Percentiles rank a stretch among this genome's conserved stretches.
Evolutionary conservation across 2,113 vertebrate genomes (phyloP).

Genomic region (Cinclus cinclus): DNA sequence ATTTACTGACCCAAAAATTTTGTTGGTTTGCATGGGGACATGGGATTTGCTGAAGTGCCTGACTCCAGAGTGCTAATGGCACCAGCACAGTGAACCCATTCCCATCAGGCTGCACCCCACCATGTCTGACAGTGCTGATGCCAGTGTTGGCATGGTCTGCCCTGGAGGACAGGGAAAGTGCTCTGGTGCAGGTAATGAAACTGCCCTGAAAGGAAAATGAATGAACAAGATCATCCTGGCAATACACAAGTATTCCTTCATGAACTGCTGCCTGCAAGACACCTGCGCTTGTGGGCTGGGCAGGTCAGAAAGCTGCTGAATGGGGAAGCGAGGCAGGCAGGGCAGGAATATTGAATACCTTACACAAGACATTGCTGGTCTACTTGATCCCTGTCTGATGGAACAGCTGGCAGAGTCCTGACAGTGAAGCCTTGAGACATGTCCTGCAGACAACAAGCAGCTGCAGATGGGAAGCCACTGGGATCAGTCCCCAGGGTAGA

Average conservation of each 20-base stretch:
- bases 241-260: fast-evolving
- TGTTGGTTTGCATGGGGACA: neutral
- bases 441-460: neutral
- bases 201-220: neutral
- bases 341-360: fast-evolving
- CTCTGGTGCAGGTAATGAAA: neutral
- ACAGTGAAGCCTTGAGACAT: neutral
- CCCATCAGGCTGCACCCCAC: neutral
- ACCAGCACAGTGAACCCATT: neutral
- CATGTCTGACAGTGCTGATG: neutral
- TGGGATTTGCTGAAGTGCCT: too few species aligned
- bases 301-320: neutral
- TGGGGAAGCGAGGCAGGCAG: fast-evolving
- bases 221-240: neutral
- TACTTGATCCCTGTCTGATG: neutral
- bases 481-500: neutral
- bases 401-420: neutral
- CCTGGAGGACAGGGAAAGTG: neutral
- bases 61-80: neutral
- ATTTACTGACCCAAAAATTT: neutral
- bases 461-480: neutral
- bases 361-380: neutral
- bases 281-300: neutral
- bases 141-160: fast-evolving
- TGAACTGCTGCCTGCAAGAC: neutral